Evolutionary conservation across 2,888 invertebrate genomes (phyloP).

Genomic region (Lysandra bellargus): DNA sequence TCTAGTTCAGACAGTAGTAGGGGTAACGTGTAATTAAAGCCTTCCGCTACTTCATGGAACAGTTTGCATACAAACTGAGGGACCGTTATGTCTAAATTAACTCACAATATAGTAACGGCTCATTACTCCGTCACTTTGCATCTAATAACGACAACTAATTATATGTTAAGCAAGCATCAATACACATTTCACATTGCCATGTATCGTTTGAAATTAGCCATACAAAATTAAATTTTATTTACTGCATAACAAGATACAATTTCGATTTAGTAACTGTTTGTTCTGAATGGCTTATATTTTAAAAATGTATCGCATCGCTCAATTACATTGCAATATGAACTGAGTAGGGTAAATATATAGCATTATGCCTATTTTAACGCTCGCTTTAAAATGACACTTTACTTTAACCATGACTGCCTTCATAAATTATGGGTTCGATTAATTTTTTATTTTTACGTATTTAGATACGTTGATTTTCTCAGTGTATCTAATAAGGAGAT

Average conservation of each 20-base stretch:
- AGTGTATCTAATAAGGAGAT: too few species aligned
- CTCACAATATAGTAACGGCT: not conserved
- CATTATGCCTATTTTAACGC: not conserved
- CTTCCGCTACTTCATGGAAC: constrained; percentile 23
- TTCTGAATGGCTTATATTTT: not conserved
- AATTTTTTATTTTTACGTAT: too few species aligned
- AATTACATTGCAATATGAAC: not conserved
- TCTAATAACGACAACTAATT: not conserved
- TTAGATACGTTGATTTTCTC: too few species aligned
- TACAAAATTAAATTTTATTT: not conserved
- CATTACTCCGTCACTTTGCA: not conserved
- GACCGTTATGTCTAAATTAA: constrained; percentile 13
- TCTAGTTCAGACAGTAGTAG: constrained; percentile 9
- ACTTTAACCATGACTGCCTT: not conserved
- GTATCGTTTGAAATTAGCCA: not conserved
- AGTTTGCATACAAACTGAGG: constrained; percentile 31
- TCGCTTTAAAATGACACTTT: not conserved
- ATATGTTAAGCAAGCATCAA: not conserved
- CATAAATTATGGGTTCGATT: too few species aligned
- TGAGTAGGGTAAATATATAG: not conserved
- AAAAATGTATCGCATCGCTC: not conserved
- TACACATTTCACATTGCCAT: not conserved
- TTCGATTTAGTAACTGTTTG: not conserved
- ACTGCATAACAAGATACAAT: not conserved
- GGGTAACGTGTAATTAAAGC: constrained; percentile 27